Base-by-base conservation (phyloP, 2,797 vertebrate species). In the Capromys pilorides region DNA sequence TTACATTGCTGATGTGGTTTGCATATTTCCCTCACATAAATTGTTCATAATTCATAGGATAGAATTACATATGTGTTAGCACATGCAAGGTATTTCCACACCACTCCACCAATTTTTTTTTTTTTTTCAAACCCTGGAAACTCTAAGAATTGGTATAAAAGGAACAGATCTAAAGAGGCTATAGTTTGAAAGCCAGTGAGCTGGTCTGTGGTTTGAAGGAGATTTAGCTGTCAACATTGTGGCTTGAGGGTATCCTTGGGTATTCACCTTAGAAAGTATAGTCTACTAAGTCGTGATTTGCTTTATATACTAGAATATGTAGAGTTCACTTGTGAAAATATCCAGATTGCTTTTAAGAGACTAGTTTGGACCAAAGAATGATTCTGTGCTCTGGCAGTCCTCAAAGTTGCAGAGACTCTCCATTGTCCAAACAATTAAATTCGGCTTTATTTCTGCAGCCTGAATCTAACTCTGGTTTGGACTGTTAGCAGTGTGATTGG, bases 41-140 rank as follows among this genome's bases (percentile, higher is more conserved):
- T 78, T 73, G 26, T 78, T 71, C 51, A 91, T 90, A 54, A 41
- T 86, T 95, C 41, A 77, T 91, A 33, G 71, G 31, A 79, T 51
- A 82, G 39, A 86, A 95, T 73, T 78, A 85, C 71, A 67, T 13
- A 9, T 73, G 28, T 87, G 28, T 28, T 79, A 26, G 18, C 39
- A 69, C 75, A 39, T 84, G 22, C 22, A 59, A 94, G 45, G 16
- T 91, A 61, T 84, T 54, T 78, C 36, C 78, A 14, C 11, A 49
- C 45, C 14, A 14, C 26, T 5, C 31, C 45, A 31, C 51, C 21
- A 61, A 59, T 91, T 51, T 73, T 49, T 71, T 51, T 49, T 49
- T 49, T 71, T 49, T 33, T 73, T 61, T 16, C 26, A 22, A 83
- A 22, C 4, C 45, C 39, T 86, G 33, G 61, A 90, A 92, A 79